Evolutionary conservation across 92 coral and sea anemone genomes (phyloP).

Genomic region (Epizoanthus scotinus): DNA sequence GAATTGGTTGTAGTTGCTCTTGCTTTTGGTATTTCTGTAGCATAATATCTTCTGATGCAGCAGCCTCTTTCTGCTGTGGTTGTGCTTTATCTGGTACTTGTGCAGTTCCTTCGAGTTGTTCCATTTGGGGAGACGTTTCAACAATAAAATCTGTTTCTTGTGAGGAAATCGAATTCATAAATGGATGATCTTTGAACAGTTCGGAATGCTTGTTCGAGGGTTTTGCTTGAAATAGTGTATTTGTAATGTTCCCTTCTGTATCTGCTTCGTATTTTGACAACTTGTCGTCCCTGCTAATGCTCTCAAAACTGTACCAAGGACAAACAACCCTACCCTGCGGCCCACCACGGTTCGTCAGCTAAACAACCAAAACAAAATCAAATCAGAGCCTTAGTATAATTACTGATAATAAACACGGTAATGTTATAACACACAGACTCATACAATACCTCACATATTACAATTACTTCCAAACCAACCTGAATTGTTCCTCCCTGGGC

Average conservation of each 20-base stretch:
- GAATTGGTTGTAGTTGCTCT: not conserved
- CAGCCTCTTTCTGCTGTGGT: not conserved
- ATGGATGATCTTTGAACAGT: not conserved
- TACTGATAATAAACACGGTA: too few relatives aligned
- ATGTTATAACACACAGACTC: conserved; percentile 20
- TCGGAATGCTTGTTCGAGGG: not conserved
- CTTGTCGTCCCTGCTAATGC: not conserved
- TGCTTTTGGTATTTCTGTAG: not conserved
- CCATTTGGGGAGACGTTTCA: not conserved
- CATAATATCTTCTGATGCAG: not conserved
- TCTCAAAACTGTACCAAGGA: conserved; percentile 26
- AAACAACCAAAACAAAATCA: not conserved
- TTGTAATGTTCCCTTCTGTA: not conserved
- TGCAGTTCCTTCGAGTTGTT: not conserved
- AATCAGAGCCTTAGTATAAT: not conserved
- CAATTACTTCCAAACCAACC: conserved; percentile 39
- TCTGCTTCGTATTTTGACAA: not conserved
- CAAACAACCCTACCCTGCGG: conserved; percentile 9
- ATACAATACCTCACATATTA: conserved; percentile 26
- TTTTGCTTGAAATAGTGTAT: not conserved
- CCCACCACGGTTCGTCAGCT: conserved; percentile 18
- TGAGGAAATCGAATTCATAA: not conserved
- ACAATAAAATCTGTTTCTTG: not conserved
- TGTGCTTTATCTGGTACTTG: not conserved
- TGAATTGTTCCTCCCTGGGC: conserved; percentile 93